Base-by-base conservation (phyloP, 2,113 vertebrate genomes). In the Thunnus maccoyii region DNA sequence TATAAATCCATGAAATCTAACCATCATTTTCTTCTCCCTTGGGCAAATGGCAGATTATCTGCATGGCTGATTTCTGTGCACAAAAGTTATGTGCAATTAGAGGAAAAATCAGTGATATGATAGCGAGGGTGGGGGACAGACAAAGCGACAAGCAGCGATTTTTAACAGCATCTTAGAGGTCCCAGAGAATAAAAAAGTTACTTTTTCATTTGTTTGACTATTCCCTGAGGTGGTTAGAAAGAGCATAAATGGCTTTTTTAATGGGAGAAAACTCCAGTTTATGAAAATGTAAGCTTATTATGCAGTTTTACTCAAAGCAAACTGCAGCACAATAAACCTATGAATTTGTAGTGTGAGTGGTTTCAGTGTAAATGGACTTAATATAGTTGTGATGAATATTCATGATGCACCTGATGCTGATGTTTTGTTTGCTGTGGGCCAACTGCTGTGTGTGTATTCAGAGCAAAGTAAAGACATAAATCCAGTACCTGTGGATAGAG, bases 1-100 rank as follows among this genome's bases (percentile, higher is more conserved):
- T 5, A 65, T 13, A 22, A 78, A 66, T 65, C 64, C 32, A 65
- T 66, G 22, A 65, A 83, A 51, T 44, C 13, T 52, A 20, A 67
- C n/a, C 25, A 58, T 76, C 32, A 14, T 0, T 72, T 58, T 51
- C 58, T 55, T 11, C 50, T 64, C 25, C n/a, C 18, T 13, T 51
- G 48, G 0, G 2, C 66, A 61, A 77, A 77, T 61, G 50, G 25
- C 47, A 56, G 22, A 70, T 81, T 60, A 61, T 22, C 27, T 66
- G 16, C 54, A 71, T 66, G 77, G 47, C 25, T 70, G 52, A 60
- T 44, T 52, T 41, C 54, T 48, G 0, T 8, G 32, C 47, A 52
- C 41, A 54, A 8, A 25, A 41, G 27, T 30, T 47, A 47, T 30
- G 32, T 68, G 51, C 30, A 79, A 66, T 83, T 62, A 77, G 20